phyloP scores from a whole-genome alignment of 2,888 invertebrate species.

The Anagyrus pseudococci region DNA sequence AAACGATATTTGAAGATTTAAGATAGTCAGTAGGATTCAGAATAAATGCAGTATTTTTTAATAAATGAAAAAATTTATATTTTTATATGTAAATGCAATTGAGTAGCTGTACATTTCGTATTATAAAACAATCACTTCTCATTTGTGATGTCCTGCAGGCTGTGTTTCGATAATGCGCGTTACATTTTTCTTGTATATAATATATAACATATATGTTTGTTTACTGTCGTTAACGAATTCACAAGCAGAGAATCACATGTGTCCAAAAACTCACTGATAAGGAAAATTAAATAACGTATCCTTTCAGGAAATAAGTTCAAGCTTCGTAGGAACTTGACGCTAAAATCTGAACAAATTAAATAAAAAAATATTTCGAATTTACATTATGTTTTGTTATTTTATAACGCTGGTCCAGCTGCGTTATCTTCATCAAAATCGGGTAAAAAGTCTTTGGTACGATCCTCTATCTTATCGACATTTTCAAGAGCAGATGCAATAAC shows the following conservation, averaged over 20 bases:
- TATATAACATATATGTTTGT: background rate
- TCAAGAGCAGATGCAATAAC: slow-evolving; percentile 71
- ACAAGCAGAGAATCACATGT: slow-evolving; percentile 31
- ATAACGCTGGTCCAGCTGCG: slow-evolving; percentile 64
- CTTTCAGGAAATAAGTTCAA: slow-evolving; percentile 23
- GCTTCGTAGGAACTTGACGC: slow-evolving; percentile 41
- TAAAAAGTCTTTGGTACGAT: slow-evolving; percentile 63
- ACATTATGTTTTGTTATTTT: slow-evolving; percentile 40
- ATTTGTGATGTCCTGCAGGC: slow-evolving; percentile 14
- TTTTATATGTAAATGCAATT: slow-evolving; percentile 34
- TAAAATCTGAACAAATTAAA: slow-evolving; percentile 25
- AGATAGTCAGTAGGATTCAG: slow-evolving; percentile 20
- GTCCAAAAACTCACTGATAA: slow-evolving; percentile 28
- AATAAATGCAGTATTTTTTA: slow-evolving; percentile 1
- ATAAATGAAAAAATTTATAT: slow-evolving; percentile 28
- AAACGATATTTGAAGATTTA: slow-evolving; percentile 60
- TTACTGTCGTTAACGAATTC: slow-evolving; percentile 17
- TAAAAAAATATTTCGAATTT: slow-evolving; percentile 34
- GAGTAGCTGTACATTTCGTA: slow-evolving; percentile 28
- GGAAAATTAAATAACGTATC: slow-evolving; percentile 30
- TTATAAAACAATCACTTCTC: slow-evolving; percentile 33
- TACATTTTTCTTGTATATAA: slow-evolving; percentile 11
- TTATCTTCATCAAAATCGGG: slow-evolving; percentile 64
- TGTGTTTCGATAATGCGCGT: slow-evolving; percentile 12
- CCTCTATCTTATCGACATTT: slow-evolving; percentile 66